Base-by-base conservation (phyloP, 2,888 invertebrate genomes). In the Mamestra brassicae region DNA sequence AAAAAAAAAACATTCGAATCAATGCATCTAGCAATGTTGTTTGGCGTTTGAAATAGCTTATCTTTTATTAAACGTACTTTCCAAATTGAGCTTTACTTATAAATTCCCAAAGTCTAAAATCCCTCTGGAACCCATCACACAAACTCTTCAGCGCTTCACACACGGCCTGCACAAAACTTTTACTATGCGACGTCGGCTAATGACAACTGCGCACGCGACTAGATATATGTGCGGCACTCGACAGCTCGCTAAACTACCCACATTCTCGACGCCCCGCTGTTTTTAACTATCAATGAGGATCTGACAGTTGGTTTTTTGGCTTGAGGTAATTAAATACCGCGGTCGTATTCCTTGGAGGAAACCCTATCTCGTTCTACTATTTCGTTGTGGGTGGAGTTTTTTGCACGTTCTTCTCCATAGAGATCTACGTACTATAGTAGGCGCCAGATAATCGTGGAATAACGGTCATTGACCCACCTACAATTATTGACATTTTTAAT, bases 261-360 rank as follows among this genome's bases (percentile, higher is more conserved):
- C 84, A 80, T 84, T 83, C 84, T 63, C 34, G 6, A 64, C 81
- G 1, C n/a, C 77, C 77, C 64, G 80, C 77, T 74, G 80, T 62
- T 80, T 47, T 52, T 65, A 77, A 54, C 38, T 54, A 36, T 15
- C 4, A 54, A 36, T 52, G 45, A 47, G 52, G 55, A 58, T 26
- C 17, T 45, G 50, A 7, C 45, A 45, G 26, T 26, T 55, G 11
- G 0, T 57, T 47, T 71, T 55, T 55, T 38, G 38, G 38, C 10
- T 17, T 26, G 7, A 52, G 26, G 4, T 38, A 26, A 26, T 7
- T 2, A 38, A 38, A 38, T 38, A 11, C 15, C 4, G 11, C 0
- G 36, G 3, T 6, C 7, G 17, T 36, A 64, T 34, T 38, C 17
- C 38, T 5, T 10, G 17, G 42, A 55, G 11, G 26, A 54, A 26